Evolutionary conservation across 2,113 vertebrate species (phyloP).

Genomic region (Antechinus flavipes): DNA sequence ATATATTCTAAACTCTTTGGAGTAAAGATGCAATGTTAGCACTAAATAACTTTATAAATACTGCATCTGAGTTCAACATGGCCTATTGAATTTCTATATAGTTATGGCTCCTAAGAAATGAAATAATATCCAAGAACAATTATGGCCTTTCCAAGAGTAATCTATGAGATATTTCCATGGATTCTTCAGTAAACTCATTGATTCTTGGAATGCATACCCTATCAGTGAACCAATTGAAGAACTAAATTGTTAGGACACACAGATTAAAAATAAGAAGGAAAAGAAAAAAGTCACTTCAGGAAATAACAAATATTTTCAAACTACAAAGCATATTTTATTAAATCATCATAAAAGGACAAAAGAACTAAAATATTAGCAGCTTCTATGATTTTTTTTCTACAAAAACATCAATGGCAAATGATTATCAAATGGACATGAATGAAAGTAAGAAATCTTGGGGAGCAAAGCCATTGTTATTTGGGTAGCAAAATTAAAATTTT

Average conservation of each 20-base stretch:
- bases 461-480: not conserved
- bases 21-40: constrained; percentile 26
- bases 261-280: not conserved
- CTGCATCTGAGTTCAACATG: not conserved
- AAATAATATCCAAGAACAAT: constrained; percentile 52
- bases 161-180: constrained; percentile 44
- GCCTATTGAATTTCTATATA: constrained; percentile 57
- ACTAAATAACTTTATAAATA: not conserved
- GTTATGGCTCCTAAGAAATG: constrained; percentile 50
- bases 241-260: not conserved
- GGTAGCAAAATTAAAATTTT: constrained; percentile 12
- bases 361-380: not conserved
- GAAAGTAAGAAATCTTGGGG: constrained; percentile 24
- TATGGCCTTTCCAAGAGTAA: constrained; percentile 30
- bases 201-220: not conserved
- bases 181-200: not conserved
- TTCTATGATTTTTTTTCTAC: not conserved
- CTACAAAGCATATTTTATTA: not conserved
- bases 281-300: constrained; percentile 29
- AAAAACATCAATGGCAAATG: constrained; percentile 1
- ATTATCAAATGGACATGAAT: constrained; percentile 34
- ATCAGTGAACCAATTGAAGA: not conserved
- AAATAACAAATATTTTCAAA: constrained; percentile 26
- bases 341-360: not conserved
- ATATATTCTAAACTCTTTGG: constrained; percentile 18